A percentile compares a stretch with the other conserved stretches of the same genome.
phyloP scores from a whole-genome alignment of 2,113 vertebrate genomes.

The Hemiprocne comata region DNA sequence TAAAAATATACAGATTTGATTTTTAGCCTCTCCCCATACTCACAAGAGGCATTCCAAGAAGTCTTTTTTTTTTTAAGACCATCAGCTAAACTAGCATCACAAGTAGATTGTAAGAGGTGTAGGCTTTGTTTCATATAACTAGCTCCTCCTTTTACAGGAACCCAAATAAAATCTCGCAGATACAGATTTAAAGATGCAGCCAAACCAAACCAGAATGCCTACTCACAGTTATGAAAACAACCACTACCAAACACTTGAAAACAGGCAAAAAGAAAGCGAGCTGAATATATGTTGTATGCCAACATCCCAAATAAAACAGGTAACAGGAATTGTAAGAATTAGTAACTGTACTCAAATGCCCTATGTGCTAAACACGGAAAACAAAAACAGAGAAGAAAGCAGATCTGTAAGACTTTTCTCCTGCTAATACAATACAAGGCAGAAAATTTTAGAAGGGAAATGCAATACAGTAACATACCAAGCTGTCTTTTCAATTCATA shows the following conservation, averaged over 20 bases:
- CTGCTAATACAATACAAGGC: neutral
- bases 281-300: neutral
- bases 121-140: neutral
- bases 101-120: neutral
- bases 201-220: neutral
- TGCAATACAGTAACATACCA: neutral
- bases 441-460: neutral
- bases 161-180: neutral
- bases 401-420: neutral
- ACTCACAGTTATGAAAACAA: neutral
- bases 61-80: neutral
- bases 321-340: neutral
- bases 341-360: neutral
- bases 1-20: neutral
- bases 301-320: neutral
- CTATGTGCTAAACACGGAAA: neutral
- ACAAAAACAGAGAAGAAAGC: neutral
- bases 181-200: neutral
- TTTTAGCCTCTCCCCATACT: neutral
- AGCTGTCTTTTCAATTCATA: neutral
- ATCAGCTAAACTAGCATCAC: neutral
- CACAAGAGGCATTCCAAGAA: neutral
- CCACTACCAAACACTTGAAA: neutral
- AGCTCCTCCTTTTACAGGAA: neutral
- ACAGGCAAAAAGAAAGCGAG: neutral